These are phyloP conservation scores for Aeoliscus strigatus DNA, from an alignment of 2,797 vertebrate species.

Conservation along the genomic window DNA sequence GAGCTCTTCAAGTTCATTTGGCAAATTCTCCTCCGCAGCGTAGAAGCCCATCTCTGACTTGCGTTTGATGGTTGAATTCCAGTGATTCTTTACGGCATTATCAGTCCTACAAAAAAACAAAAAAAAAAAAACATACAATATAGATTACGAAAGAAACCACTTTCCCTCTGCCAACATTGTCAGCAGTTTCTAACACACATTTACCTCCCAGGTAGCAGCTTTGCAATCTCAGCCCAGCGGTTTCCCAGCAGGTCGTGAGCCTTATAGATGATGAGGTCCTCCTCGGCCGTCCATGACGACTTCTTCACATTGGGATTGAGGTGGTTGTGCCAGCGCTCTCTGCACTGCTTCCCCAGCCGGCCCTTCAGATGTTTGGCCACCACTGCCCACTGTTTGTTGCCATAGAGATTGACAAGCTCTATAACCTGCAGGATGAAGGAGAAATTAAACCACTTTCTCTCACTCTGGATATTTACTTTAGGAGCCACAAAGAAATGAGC, in stretches of 20 bases:
- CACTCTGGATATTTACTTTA: too few species aligned
- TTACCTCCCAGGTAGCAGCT: constrained; percentile 93
- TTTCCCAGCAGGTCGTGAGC: constrained; percentile 93
- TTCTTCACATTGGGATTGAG: constrained; percentile 97
- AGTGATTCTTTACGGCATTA: constrained; percentile 99
- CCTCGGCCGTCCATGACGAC: constrained; percentile 94
- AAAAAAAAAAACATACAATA: too few species aligned
- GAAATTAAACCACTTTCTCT: not conserved
- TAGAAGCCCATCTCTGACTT: constrained; percentile 92
- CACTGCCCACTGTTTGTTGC: constrained; percentile 94
- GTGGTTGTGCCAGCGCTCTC: constrained; percentile 98
- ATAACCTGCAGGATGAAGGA: constrained; percentile 80
- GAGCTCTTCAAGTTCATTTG: constrained; percentile 64
- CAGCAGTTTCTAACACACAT: not conserved
- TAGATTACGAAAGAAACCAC: too few species aligned
- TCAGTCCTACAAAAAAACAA: constrained; percentile 80
- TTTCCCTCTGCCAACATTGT: too few species aligned
- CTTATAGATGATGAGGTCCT: constrained; percentile 94
- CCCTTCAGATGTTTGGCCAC: constrained; percentile 97
- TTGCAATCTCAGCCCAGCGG: constrained; percentile 98
- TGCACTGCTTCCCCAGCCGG: constrained; percentile 92
- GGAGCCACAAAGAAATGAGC: too few species aligned
- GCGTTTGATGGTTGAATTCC: constrained; percentile 97
- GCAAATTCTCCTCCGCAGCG: constrained; percentile 67
- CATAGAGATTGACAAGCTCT: constrained; percentile 90